Percentiles rank a stretch among this genome's conserved stretches.
Conservation (phyloP, 2,797 vertebrate genomes). For the Gymnothorax reevesii region DNA sequence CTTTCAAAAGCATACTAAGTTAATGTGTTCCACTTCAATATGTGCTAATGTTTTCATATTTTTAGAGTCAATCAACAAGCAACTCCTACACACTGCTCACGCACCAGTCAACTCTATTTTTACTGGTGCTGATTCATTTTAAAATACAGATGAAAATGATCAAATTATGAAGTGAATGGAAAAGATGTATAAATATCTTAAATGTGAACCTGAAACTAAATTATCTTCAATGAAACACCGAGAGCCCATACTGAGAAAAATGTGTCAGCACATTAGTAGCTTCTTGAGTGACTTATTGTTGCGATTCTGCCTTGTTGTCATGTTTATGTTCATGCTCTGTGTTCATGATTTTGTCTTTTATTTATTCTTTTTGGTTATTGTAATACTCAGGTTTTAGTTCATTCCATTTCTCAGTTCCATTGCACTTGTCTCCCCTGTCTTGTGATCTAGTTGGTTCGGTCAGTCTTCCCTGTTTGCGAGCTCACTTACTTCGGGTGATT, state of each 20-base stretch:
- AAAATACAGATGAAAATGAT: background rate
- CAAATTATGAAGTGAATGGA: background rate
- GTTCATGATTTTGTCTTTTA: no score
- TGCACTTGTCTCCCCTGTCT: no score
- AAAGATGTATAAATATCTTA: background rate
- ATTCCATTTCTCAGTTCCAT: no score
- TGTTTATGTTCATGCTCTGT: no score
- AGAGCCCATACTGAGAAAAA: background rate
- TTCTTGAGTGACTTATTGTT: background rate
- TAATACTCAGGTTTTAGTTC: no score
- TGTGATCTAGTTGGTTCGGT: no score
- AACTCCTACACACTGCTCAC: conserved; percentile 11
- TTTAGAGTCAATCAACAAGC: background rate
- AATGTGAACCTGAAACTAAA: background rate
- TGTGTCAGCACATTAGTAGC: background rate
- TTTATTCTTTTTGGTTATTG: no score
- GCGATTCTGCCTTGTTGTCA: no score
- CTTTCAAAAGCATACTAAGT: conserved; percentile 1
- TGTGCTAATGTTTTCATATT: background rate
- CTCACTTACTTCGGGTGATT: no score
- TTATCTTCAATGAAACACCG: background rate
- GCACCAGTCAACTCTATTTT: background rate
- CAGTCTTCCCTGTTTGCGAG: no score
- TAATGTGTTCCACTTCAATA: background rate
- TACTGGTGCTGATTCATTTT: background rate